Evolutionary conservation across 2,888 invertebrate genomes (phyloP), one percentile per base, ranked within the genome.

Genomic region (Xestia ashworthii): DNA sequence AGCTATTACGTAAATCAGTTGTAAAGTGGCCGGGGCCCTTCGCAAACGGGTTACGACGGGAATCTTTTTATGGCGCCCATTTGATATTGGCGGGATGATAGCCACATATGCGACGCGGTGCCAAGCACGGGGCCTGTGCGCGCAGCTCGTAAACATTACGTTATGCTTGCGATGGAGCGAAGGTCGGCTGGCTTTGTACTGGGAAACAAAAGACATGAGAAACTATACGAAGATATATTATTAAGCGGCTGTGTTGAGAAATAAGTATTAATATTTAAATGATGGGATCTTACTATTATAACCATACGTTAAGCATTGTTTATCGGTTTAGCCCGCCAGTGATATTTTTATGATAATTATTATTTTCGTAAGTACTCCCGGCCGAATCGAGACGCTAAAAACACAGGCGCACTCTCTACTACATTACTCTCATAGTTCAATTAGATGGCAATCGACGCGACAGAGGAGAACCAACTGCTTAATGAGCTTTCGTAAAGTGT

Each of bases 21-120:
- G 88, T 81, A 78, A 89, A 89, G 88, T 88, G 88, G 81, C 58
- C 74, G 67, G 50, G 58, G 68, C 72, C 81, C 77, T 80, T 76
- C 69, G 38, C 55, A 38, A 89, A 80, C 46, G 74, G 82, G 78
- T 82, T 83, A 78, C 74, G 72, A 76, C 66, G 66, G 67, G 53
- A 86, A 88, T 81, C 84, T 88, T 88, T 88, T 88, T 82, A 88
- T 86, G 77, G 76, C 71, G 62, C 58, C 84, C 83, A 86, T 89
- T 89, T 89, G 89, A 88, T 88, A 90, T 90, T 87, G 76, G 81
- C 66, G 78, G 74, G 76, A 83, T 87, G 90, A 88, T 89, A 85
- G 84, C 62, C 88, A 84, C 90, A 89, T 87, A 88, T 89, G 89
- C 53, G 87, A 82, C 88, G 83, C 83, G 72, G 89, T 87, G 82